These are phyloP conservation scores for Vultur gryphus DNA, from an alignment of 2,797 vertebrate species.

Conservation along the genomic window DNA sequence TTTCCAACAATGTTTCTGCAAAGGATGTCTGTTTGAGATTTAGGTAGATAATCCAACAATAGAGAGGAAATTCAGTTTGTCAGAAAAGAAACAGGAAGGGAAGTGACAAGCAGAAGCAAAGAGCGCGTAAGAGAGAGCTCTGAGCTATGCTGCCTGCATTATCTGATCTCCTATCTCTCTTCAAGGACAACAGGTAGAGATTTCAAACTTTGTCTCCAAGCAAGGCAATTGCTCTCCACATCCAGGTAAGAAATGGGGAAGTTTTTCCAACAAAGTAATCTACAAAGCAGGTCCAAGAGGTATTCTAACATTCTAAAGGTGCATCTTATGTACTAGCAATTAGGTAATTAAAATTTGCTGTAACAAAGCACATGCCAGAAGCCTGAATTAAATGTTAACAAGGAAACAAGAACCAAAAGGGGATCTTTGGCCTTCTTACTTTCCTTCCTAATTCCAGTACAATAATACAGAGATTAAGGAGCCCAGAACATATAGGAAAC, in stretches of 20 bases:
- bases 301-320: neutral
- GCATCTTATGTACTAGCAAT: neutral
- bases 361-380: neutral
- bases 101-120: constrained; percentile 15
- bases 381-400: neutral
- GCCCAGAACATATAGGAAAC: neutral
- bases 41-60: constrained; percentile 41
- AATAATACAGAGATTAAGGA: neutral
- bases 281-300: neutral
- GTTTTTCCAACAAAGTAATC: neutral
- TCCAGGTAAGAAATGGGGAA: neutral
- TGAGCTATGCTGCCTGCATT: neutral
- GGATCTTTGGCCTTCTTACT: neutral
- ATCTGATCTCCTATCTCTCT: neutral
- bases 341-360: neutral
- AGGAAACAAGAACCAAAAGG: neutral
- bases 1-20: neutral
- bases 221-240: neutral
- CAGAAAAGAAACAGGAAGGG: constrained; percentile 17
- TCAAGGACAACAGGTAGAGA: neutral
- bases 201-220: neutral
- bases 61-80: constrained; percentile 41
- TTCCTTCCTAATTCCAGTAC: neutral
- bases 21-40: constrained; percentile 44
- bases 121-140: rapidly evolving